Evolutionary conservation across 2,113 vertebrate species (phyloP).

Genomic region (Cyprinodon tularosa): DNA sequence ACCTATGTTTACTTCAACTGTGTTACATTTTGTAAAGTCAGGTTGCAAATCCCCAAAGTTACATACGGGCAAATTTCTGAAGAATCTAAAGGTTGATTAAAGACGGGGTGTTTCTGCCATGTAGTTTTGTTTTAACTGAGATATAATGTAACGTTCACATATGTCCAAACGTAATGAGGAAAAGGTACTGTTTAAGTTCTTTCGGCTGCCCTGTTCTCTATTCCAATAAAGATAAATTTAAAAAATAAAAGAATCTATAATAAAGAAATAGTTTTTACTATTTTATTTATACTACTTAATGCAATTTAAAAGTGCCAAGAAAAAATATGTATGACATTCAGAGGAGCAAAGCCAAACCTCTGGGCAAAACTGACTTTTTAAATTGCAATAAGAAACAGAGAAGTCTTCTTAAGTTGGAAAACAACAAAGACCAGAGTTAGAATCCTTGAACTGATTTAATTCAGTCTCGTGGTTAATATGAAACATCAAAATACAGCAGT

Average conservation of each 20-base stretch:
- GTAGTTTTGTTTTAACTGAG: constrained; percentile 42
- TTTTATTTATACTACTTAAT: constrained; percentile 32
- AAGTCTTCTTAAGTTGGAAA: constrained; percentile 26
- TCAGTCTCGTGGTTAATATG: constrained; percentile 48
- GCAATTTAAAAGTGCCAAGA: constrained; percentile 41
- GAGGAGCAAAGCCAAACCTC: constrained; percentile 19
- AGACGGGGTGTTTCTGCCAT: constrained; percentile 18
- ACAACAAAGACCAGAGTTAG: constrained; percentile 22
- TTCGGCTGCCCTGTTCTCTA: not conserved
- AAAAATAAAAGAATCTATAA: constrained; percentile 38
- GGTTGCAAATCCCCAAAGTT: constrained; percentile 30
- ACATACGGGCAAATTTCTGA: constrained; percentile 48
- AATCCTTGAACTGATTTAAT: constrained; percentile 31
- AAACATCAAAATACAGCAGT: constrained; percentile 64
- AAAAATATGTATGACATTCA: constrained; percentile 19
- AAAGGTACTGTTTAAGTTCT: not conserved
- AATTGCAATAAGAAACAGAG: constrained; percentile 46
- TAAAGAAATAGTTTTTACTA: constrained; percentile 17
- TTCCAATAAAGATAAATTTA: constrained; percentile 42
- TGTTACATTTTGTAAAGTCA: constrained; percentile 44
- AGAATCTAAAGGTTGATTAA: constrained; percentile 64
- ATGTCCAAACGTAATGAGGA: constrained; percentile 15
- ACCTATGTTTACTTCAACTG: constrained; percentile 22
- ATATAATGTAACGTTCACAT: constrained; percentile 33
- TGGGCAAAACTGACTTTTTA: constrained; percentile 23